Evolutionary conservation across 2,888 invertebrate species (phyloP).

Genomic region (Drosophila infuscata): DNA sequence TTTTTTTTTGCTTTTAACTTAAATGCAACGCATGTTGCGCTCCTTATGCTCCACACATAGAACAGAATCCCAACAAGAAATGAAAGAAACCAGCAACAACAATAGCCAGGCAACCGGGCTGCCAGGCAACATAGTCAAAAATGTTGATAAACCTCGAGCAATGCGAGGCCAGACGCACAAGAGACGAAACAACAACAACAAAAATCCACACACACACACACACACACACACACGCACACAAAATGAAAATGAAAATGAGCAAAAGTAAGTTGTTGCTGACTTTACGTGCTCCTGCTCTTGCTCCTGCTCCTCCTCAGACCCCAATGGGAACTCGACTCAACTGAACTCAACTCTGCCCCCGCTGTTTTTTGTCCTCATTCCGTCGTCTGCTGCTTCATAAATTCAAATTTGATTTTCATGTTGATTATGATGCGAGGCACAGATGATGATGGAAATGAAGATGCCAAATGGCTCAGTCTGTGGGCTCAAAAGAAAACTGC

Average conservation of each 20-base stretch:
- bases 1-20: slow-evolving; percentile 12
- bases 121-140: slow-evolving; percentile 20
- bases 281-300: slow-evolving; percentile 1
- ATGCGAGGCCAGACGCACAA: slow-evolving; percentile 30
- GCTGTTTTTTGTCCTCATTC: slow-evolving; percentile 12
- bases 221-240: slow-evolving; percentile 9
- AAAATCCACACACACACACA: slow-evolving; percentile 10
- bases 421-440: slow-evolving; percentile 73
- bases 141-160: slow-evolving; percentile 47
- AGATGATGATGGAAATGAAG: slow-evolving; percentile 77
- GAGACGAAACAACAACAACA: background rate
- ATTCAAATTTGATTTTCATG: slow-evolving; percentile 79
- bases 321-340: slow-evolving; percentile 1
- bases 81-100: slow-evolving; percentile 10
- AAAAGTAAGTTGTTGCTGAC: slow-evolving; percentile 65
- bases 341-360: background rate
- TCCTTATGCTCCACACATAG: slow-evolving; percentile 43
- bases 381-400: slow-evolving; percentile 62
- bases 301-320: background rate
- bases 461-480: slow-evolving; percentile 60
- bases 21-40: slow-evolving; percentile 72
- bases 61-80: background rate
- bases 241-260: slow-evolving; percentile 66
- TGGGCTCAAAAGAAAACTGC: slow-evolving; percentile 37
- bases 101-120: slow-evolving; percentile 2